A percentile compares a stretch with the other conserved stretches of the same genome.
These are phyloP conservation scores for Eupelmus urozonus DNA, from an alignment of 2,888 invertebrate species.

Conservation along the genomic window DNA sequence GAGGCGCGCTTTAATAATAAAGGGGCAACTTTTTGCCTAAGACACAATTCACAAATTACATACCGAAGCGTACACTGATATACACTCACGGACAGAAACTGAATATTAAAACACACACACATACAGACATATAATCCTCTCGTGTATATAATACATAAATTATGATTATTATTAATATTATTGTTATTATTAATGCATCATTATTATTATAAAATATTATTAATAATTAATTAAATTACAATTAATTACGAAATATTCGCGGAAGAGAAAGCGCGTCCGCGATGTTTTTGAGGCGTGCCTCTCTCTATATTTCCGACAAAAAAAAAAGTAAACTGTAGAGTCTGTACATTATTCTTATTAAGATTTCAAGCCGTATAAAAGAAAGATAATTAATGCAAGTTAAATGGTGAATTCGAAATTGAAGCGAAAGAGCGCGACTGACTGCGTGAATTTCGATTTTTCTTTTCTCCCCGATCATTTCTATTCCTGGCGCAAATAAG, in stretches of 20 bases:
- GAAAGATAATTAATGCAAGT: background rate
- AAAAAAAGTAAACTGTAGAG: constrained; percentile 18
- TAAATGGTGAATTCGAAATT: constrained; percentile 36
- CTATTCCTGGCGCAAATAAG: background rate
- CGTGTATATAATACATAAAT: constrained; percentile 54
- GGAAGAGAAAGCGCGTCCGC: background rate
- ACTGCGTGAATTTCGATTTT: constrained; percentile 23
- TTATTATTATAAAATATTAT: constrained; percentile 46
- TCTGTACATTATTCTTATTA: constrained; percentile 52
- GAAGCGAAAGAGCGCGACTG: constrained; percentile 19
- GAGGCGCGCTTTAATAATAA: background rate
- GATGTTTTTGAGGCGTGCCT: constrained; percentile 7
- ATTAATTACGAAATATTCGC: constrained; percentile 40
- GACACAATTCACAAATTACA: constrained; percentile 56
- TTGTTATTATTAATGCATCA: constrained; percentile 51
- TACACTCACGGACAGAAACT: constrained; percentile 52
- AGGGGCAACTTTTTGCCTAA: constrained; percentile 52
- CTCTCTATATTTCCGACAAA: background rate
- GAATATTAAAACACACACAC: constrained; percentile 21
- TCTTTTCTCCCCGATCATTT: constrained; percentile 7
- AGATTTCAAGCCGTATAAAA: constrained; percentile 25
- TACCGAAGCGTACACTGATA: constrained; percentile 39
- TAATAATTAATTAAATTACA: constrained; percentile 47
- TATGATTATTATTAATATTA: constrained; percentile 50
- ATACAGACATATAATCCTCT: constrained; percentile 54